Conservation (phyloP, 2,797 vertebrate genomes). For the Columba guinea region DNA sequence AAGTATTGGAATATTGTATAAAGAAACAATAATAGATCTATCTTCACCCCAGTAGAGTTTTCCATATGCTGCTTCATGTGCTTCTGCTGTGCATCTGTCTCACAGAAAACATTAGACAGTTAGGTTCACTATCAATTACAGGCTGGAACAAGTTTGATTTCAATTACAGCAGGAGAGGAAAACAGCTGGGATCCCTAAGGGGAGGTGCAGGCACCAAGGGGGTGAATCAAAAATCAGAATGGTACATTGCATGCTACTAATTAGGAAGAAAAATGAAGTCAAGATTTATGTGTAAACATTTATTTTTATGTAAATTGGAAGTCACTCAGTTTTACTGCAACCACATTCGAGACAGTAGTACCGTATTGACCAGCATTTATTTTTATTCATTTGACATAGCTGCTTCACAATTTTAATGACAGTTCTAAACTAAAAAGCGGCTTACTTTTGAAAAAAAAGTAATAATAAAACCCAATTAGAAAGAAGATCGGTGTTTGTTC, state of each 20-base stretch:
- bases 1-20: neutral
- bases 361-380: slow-evolving; percentile 2
- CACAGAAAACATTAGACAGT: slow-evolving; percentile 78
- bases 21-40: slow-evolving; percentile 24
- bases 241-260: slow-evolving; percentile 74
- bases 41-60: slow-evolving; percentile 50
- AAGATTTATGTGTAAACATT: slow-evolving; percentile 13
- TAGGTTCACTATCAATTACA: slow-evolving; percentile 81
- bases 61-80: slow-evolving; percentile 65
- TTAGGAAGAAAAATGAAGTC: slow-evolving; percentile 77
- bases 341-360: slow-evolving; percentile 14
- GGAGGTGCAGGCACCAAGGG: slow-evolving; percentile 64
- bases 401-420: slow-evolving; percentile 35
- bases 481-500: neutral
- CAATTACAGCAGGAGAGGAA: slow-evolving; percentile 78
- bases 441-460: neutral
- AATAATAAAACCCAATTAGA: neutral
- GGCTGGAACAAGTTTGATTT: slow-evolving; percentile 80
- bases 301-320: slow-evolving; percentile 46
- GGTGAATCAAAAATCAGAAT: slow-evolving; percentile 71
- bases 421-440: neutral
- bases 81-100: slow-evolving; percentile 75
- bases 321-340: slow-evolving; percentile 46
- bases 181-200: slow-evolving; percentile 80
- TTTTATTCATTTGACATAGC: slow-evolving; percentile 33